Evolutionary conservation across 2,797 vertebrate genomes (phyloP), one percentile per base, ranked within the genome.

Genomic region (Sebastes wilsoni): DNA sequence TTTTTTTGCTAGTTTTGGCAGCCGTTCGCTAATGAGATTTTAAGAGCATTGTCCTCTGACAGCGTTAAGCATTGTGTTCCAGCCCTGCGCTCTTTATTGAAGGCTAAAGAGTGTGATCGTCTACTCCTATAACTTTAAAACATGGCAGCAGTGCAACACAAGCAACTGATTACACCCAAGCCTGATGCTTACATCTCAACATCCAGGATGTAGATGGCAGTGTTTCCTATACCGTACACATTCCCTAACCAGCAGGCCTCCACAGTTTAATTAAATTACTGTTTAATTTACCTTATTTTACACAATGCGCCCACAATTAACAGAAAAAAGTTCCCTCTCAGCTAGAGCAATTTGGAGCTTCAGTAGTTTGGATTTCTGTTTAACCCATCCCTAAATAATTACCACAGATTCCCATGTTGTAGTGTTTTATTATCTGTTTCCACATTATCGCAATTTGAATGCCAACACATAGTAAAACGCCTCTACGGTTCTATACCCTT

Each of bases 21-120:
- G 70, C 27, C 2, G 0, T 46, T 68, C 10, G n/a, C 76, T 85
- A 89, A 88, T 79, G 74, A 75, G 78, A 70, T 81, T 87, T 88
- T 85, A 80, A 89, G 80, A 75, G 59, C 68, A 76, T 69, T 74
- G 75, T 88, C 80, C 78, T 82, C 77, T 66, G 66, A 87, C 38
- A 67, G 74, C 25, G 56, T 60, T 1, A 34, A 64, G 66, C 58
- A 25, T 68, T 55, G 16, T 56, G 66, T 72, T 88, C 73, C 75
- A 80, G 27, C 66, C 66, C 54, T 68, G 23, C 1, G 23, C 71
- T 84, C 68, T 78, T 86, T 80, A 75, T 83, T 76, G 65, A 22
- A 81, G n/a, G 25, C 30, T 79, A 69, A 72, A 72, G 61, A 56
- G 18, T 66, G 28, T 11, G 46, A 79, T 75, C 22, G 65, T 74